Evolutionary conservation across 2,888 invertebrate genomes (phyloP).

Genomic region (Hyalella azteca): DNA sequence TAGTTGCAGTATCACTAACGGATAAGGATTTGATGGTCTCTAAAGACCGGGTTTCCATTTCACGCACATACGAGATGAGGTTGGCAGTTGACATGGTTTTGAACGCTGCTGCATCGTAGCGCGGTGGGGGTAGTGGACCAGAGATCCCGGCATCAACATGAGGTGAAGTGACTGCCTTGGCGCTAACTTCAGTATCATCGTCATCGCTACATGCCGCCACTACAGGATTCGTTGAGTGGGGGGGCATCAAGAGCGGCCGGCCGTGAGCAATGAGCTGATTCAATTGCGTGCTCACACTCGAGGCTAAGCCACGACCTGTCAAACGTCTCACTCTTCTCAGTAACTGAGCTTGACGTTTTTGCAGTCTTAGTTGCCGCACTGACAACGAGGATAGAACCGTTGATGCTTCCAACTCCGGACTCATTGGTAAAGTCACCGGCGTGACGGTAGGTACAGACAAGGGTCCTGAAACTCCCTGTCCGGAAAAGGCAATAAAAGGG

Average conservation of each 20-base stretch:
- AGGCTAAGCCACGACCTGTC: slow-evolving; percentile 77
- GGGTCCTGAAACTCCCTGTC: neutral
- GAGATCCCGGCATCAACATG: no score
- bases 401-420: neutral
- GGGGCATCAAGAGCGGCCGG: slow-evolving; percentile 64
- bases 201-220: slow-evolving; percentile 10
- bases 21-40: neutral
- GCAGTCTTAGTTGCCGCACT: slow-evolving; percentile 69
- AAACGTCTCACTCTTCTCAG: slow-evolving; percentile 76
- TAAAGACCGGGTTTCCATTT: slow-evolving; percentile 65
- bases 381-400: slow-evolving; percentile 9
- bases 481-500: slow-evolving; percentile 2
- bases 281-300: slow-evolving; percentile 79
- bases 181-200: neutral
- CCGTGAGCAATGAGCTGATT: slow-evolving; percentile 78
- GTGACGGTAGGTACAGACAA: neutral
- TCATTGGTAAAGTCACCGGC: slow-evolving; percentile 9
- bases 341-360: slow-evolving; percentile 75
- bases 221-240: slow-evolving; percentile 41
- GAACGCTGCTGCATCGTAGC: slow-evolving; percentile 51
- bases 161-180: slow-evolving; percentile 60
- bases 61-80: slow-evolving; percentile 69
- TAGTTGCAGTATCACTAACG: slow-evolving; percentile 11
- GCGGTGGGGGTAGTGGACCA: slow-evolving; percentile 37
- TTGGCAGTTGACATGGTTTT: slow-evolving; percentile 65